Evolutionary conservation across 2,888 invertebrate species (phyloP).

Genomic region (Allophyes oxyacanthae): DNA sequence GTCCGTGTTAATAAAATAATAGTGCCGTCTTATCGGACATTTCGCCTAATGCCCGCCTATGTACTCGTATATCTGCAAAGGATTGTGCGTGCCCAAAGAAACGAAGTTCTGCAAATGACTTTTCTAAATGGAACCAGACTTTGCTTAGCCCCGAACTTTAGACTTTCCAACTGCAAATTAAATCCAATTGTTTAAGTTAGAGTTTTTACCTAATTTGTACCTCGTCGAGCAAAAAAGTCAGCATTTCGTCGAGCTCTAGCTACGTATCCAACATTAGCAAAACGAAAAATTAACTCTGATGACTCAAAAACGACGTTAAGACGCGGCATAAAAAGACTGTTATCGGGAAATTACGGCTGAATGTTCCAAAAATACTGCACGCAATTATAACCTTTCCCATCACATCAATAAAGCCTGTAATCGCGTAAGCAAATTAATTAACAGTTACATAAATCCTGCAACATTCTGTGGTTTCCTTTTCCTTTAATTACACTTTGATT

Average conservation of each 20-base stretch:
- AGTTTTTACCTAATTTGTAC: conserved; percentile 37
- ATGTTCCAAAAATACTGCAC: conserved; percentile 11
- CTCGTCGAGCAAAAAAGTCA: conserved; percentile 11
- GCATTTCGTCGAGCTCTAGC: conserved; percentile 3
- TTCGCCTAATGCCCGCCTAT: conserved; percentile 30
- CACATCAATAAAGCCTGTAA: conserved; percentile 25
- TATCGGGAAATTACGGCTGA: conserved; percentile 47
- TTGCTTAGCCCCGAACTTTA: conserved; percentile 38
- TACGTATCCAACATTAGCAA: conserved; percentile 9
- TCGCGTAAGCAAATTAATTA: conserved; percentile 42
- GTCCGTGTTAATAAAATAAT: conserved; percentile 65
- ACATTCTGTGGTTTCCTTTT: conserved; percentile 52
- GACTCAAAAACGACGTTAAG: conserved; percentile 27
- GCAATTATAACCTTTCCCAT: conserved; percentile 24
- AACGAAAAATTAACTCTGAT: conserved; percentile 27
- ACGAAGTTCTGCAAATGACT: conserved; percentile 43
- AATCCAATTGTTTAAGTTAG: conserved; percentile 45
- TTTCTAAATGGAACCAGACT: conserved; percentile 40
- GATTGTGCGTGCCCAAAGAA: conserved; percentile 33
- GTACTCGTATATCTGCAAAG: conserved; percentile 40
- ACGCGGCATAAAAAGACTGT: conserved; percentile 37
- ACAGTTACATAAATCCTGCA: conserved; percentile 48
- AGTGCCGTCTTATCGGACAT: conserved; percentile 49
- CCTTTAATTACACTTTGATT: conserved; percentile 58
- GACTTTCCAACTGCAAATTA: conserved; percentile 41